These are phyloP conservation scores for Choristoneura fumiferana DNA, from an alignment of 1,140 invertebrate species.

Conservation along the genomic window DNA sequence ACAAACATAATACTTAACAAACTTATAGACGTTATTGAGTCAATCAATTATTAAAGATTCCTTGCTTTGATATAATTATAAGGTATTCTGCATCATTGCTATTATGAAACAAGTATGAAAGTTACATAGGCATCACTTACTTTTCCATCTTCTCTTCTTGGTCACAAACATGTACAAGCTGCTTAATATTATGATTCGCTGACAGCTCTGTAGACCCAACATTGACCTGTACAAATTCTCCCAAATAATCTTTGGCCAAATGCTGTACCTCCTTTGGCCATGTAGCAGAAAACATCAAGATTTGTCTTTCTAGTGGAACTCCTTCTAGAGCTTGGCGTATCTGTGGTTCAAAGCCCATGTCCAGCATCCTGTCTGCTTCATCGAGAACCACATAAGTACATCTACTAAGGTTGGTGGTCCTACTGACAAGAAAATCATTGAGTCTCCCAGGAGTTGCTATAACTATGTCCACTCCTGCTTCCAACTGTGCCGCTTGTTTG, in stretches of 20 bases:
- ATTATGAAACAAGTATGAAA: too few relatives aligned
- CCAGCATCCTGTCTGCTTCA: constrained; percentile 93
- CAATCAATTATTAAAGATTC: too few relatives aligned
- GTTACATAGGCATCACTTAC: constrained; percentile 39
- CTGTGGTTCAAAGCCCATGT: constrained; percentile 99
- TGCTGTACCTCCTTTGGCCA: constrained; percentile 89
- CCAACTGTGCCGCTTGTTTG: constrained; percentile 86
- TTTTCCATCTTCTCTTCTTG: constrained; percentile 83
- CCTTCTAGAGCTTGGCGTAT: constrained; percentile 94
- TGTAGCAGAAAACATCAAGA: constrained; percentile 86
- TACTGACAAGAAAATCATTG: constrained; percentile 95
- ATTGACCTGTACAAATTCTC: constrained; percentile 87
- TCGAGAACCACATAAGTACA: constrained; percentile 86
- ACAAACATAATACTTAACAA: constrained; percentile 30
- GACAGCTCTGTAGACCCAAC: constrained; percentile 86
- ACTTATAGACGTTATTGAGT: too few relatives aligned
- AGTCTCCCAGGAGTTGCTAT: constrained; percentile 96
- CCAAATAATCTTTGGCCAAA: constrained; percentile 87
- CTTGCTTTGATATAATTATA: too few relatives aligned
- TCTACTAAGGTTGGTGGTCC: constrained; percentile 90
- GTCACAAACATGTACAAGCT: constrained; percentile 90
- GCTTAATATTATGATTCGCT: constrained; percentile 95
- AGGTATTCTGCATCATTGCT: too few relatives aligned
- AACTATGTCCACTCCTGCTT: constrained; percentile 91
- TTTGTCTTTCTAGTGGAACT: constrained; percentile 72